phyloP scores from a whole-genome alignment of 2,888 invertebrate species.

The Ferdinandea cuprea region DNA sequence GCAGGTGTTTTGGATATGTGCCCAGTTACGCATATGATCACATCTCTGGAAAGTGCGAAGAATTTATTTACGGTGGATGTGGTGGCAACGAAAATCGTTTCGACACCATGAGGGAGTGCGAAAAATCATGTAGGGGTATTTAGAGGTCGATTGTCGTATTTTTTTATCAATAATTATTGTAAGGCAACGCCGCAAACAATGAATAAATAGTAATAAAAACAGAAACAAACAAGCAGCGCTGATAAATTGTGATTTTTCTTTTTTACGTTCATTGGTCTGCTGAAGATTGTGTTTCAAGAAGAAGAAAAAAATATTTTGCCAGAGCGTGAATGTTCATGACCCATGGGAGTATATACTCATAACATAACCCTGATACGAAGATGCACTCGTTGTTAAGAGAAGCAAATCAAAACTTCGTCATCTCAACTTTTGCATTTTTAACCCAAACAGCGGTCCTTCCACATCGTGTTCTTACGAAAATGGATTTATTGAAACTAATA shows the following conservation, averaged over 20 bases:
- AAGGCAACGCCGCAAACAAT: slow-evolving; percentile 2
- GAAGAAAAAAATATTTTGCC: not conserved
- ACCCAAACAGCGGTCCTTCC: not conserved
- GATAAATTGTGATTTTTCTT: slow-evolving; percentile 2
- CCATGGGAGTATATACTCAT: not conserved
- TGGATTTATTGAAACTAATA: slow-evolving; percentile 32
- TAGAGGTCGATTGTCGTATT: slow-evolving; percentile 30
- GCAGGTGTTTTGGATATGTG: slow-evolving; percentile 90
- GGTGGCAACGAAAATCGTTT: slow-evolving; percentile 92
- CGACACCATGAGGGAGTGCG: slow-evolving; percentile 86
- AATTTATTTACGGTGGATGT: slow-evolving; percentile 90
- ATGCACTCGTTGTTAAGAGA: not conserved
- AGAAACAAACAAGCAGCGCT: not conserved
- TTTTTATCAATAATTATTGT: slow-evolving; percentile 33
- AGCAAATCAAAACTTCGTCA: not conserved
- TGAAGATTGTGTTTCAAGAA: slow-evolving; percentile 26
- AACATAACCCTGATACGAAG: slow-evolving; percentile 33
- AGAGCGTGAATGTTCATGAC: slow-evolving; percentile 25
- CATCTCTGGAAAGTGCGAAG: slow-evolving; percentile 86
- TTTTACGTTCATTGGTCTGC: slow-evolving; percentile 49
- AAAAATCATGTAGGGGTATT: slow-evolving; percentile 83
- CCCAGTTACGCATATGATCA: slow-evolving; percentile 90
- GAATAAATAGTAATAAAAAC: slow-evolving; percentile 10
- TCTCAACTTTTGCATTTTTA: slow-evolving; percentile 19
- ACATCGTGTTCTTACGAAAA: slow-evolving; percentile 23